A percentile compares a stretch with the other conserved stretches of the same genome.
These are phyloP conservation scores for Protonemura montana DNA, from an alignment of 2,888 invertebrate species.

Conservation along the genomic window DNA sequence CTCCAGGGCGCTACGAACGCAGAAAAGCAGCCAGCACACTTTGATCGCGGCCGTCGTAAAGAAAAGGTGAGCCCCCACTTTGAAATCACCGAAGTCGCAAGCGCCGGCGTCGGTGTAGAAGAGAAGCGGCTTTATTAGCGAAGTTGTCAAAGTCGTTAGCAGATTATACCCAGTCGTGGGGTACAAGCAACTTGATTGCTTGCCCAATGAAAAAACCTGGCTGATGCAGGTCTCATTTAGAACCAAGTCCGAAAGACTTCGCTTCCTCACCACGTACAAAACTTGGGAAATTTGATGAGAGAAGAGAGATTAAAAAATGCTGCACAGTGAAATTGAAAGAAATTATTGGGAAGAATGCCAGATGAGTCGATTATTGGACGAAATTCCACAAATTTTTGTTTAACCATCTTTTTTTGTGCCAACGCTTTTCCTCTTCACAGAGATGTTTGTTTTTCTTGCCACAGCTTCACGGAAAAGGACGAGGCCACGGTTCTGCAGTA, in stretches of 20 bases:
- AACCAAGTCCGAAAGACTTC: background rate
- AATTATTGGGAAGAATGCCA: background rate
- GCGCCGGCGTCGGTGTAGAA: background rate
- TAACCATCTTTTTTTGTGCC: slow-evolving; percentile 50
- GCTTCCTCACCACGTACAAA: background rate
- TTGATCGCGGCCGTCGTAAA: slow-evolving; percentile 84
- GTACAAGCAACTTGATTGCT: background rate
- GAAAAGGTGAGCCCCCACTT: slow-evolving; percentile 74
- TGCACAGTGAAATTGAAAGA: background rate
- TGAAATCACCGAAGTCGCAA: background rate
- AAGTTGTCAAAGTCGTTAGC: slow-evolving; percentile 7
- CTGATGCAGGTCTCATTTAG: background rate
- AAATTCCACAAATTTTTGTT: background rate
- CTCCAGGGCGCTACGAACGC: slow-evolving; percentile 50
- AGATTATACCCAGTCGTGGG: background rate
- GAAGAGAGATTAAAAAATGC: background rate
- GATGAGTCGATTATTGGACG: background rate
- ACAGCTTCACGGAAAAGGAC: slow-evolving; percentile 83
- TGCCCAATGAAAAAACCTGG: background rate
- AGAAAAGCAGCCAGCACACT: slow-evolving; percentile 50
- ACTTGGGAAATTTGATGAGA: background rate
- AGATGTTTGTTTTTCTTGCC: slow-evolving; percentile 58
- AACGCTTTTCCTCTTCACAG: too few relatives aligned
- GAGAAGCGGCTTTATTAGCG: background rate
- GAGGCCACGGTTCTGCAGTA: slow-evolving; percentile 79